Evolutionary conservation across 2,797 vertebrate genomes (phyloP), one percentile per base, ranked within the genome.

Genomic region (Bufotes viridis): DNA sequence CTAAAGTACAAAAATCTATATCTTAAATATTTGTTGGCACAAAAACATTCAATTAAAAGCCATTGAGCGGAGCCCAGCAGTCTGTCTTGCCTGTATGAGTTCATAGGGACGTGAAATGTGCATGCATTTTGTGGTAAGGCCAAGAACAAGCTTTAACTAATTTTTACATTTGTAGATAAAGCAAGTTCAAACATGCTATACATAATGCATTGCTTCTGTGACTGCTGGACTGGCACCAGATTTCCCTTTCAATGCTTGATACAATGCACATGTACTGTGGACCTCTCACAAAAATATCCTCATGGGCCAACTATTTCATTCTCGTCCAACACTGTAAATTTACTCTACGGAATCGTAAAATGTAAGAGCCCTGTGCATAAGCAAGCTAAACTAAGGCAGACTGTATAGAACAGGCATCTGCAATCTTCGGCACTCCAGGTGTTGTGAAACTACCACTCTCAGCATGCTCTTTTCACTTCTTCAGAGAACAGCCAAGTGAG

Each of bases 161-260:
- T 72, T 72, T 69, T 72, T 18, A 83, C 67, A 72, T 83, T 82
- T 70, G 34, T 57, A 57, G 65, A 57, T 70, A 69, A 80, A 60
- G 34, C 8, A 82, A 20, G 49, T 57, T 11, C n/a, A 72, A 58
- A 29, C 65, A 42, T 70, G 51, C 49, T 72, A 70, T 34, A 82
- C 51, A 29, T 82, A 82, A 83, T 83, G 51, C 51, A 83, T 83
- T 83, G 67, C 67, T 72, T 72, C 53, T 83, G 67, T 72, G 51
- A 61, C 20, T 58, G 49, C 24, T 58, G 65, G 61, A 72, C 63
- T 74, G 60, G 65, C 81, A 81, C 69, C 79, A 81, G 78, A 87
- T 81, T 63, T 81, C 26, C 34, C 11, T 84, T 34, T 86, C 49
- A 17, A 67, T 57, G n/a, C 53, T 53, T 87, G 53, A 87, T 87